Percentiles rank a stretch among this genome's conserved stretches.
phyloP scores from a whole-genome alignment of 2,888 invertebrate genomes.

The Lymantria monacha region DNA sequence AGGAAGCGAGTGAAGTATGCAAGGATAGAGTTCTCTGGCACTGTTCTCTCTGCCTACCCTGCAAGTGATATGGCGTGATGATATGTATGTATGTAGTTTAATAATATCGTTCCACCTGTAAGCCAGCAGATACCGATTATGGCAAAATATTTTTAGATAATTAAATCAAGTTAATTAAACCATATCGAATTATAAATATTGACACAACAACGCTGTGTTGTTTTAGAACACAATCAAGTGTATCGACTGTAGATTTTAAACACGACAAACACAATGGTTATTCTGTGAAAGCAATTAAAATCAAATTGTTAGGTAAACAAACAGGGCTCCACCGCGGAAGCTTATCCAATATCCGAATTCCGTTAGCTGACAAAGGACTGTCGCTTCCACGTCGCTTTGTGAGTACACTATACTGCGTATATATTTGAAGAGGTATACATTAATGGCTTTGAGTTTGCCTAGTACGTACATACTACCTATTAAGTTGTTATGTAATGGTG shows the following conservation, averaged over 20 bases:
- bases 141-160: no score
- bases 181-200: no score
- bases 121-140: no score
- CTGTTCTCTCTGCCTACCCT: no score
- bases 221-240: background rate
- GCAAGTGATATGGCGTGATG: no score
- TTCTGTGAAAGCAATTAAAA: slow-evolving; percentile 66
- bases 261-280: slow-evolving; percentile 16
- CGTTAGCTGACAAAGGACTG: slow-evolving; percentile 71
- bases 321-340: slow-evolving; percentile 44
- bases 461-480: slow-evolving; percentile 6
- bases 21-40: no score
- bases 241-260: slow-evolving; percentile 5
- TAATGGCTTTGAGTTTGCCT: slow-evolving; percentile 14
- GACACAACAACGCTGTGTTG: no score
- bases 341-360: slow-evolving; percentile 75
- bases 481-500: slow-evolving; percentile 14
- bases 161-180: no score
- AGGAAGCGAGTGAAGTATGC: no score
- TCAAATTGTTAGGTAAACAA: slow-evolving; percentile 68
- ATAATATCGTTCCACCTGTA: no score
- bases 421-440: slow-evolving; percentile 26
- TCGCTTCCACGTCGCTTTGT: slow-evolving; percentile 60
- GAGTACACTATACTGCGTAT: slow-evolving; percentile 40
- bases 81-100: no score